Conservation (phyloP, 2,888 invertebrate species). For the Agrypnus murinus region DNA sequence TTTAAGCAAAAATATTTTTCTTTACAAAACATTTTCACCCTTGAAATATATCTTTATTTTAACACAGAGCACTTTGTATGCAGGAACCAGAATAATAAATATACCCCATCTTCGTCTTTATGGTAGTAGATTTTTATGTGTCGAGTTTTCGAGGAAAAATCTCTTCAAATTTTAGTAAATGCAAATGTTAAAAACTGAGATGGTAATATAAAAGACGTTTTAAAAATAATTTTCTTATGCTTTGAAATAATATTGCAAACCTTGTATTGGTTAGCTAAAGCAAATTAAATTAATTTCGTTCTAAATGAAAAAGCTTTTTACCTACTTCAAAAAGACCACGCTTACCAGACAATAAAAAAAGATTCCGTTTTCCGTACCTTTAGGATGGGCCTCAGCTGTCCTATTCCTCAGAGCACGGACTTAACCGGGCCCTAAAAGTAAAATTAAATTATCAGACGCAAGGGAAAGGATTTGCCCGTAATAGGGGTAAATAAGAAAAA, state of each 20-base stretch:
- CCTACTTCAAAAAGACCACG: too few species aligned
- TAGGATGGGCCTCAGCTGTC: not conserved
- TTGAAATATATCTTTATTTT: constrained; percentile 16
- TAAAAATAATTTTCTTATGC: too few species aligned
- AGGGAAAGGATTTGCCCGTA: constrained; percentile 9
- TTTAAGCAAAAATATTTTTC: constrained; percentile 3
- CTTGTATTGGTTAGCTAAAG: too few species aligned
- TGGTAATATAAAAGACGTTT: too few species aligned
- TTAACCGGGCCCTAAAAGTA: constrained; percentile 11
- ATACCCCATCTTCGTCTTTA: constrained; percentile 6
- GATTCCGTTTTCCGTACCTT: not conserved
- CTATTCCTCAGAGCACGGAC: not conserved
- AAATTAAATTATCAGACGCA: constrained; percentile 17
- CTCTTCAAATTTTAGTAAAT: not conserved
- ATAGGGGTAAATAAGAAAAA: constrained; percentile 2
- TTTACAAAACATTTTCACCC: constrained; percentile 8
- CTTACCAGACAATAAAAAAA: not conserved
- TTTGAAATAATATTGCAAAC: too few species aligned
- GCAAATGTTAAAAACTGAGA: not conserved
- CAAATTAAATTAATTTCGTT: too few species aligned
- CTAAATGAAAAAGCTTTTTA: too few species aligned
- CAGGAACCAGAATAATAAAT: constrained; percentile 7
- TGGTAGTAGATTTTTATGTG: not conserved
- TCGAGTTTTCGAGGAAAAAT: not conserved
- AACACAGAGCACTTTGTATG: constrained; percentile 7